Conservation (phyloP, 2,113 vertebrate species). For the Paedocypris sp. region DNA sequence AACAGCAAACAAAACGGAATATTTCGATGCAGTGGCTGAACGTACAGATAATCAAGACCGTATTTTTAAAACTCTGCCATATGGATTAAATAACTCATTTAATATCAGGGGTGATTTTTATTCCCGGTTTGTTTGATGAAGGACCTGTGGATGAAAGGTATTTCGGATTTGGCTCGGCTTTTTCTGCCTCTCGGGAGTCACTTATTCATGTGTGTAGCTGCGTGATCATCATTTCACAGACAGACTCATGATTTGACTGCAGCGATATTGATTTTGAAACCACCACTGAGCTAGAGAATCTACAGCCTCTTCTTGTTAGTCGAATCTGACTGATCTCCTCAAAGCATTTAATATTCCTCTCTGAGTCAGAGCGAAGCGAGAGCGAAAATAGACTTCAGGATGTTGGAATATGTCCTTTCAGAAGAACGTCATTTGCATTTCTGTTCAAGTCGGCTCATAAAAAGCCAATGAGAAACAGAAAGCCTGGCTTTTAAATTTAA, state of each 20-base stretch:
- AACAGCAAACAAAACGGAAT: too few species aligned
- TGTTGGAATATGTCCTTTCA: background rate
- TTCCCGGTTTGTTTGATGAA: too few species aligned
- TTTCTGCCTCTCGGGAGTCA: too few species aligned
- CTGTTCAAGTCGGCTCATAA: background rate
- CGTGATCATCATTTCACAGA: background rate
- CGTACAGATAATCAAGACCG: too few species aligned
- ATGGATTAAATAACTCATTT: too few species aligned
- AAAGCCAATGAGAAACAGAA: background rate
- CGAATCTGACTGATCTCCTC: background rate
- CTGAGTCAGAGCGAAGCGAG: background rate
- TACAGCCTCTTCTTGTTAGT: background rate
- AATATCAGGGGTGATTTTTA: too few species aligned
- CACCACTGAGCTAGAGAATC: background rate
- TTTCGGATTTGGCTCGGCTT: too few species aligned
- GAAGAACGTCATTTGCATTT: background rate
- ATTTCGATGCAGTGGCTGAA: too few species aligned
- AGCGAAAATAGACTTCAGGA: background rate
- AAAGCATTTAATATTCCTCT: background rate
- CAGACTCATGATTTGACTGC: background rate
- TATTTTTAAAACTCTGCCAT: too few species aligned
- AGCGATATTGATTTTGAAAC: background rate
- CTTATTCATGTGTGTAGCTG: background rate
- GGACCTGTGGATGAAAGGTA: too few species aligned
- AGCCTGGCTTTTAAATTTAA: background rate